Base-by-base conservation (phyloP, 23 tunicate species). In the Halocynthia aurantium region DNA sequence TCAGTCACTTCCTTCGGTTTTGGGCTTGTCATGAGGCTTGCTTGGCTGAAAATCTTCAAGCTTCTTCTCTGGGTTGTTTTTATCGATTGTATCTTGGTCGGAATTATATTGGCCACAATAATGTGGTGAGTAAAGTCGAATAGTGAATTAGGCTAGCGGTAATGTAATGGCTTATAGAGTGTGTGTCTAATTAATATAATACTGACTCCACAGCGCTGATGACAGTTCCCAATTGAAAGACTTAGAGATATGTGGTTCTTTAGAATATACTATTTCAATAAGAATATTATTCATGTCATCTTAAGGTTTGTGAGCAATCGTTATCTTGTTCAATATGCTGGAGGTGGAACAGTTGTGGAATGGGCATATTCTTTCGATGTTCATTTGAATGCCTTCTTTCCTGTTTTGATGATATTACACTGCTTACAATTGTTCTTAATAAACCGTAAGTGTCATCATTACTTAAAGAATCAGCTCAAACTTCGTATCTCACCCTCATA, bases 341-440 rank as follows among this genome's bases (percentile, higher is more conserved):
- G 83, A 53, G 81, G 78, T 0, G 99, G 96, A 0, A 87, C 84
- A 21, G 99, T 90, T 57, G 80, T 96, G 44, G 99, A 96, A 61
- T 96, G 99, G 99, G 99, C 85, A 6, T 96, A 85, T 76, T 87
- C 97, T 8, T 96, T 96, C 61, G 99, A 96, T 68, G 99, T 96
- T 31, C 99, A 96, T 82, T 75, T 96, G 6, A 96, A 96, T 82
- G 96, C 99, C 7, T 96, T 96, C 72, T 96, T 90, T 70, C 99
- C 99, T 52, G 96, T 96, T 7, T 81, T 96, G 55, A 87, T 96
- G 96, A 96, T 96, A 56, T 77, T 96, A 50, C 99, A 96, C 52
- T 91, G 96, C 53, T 72, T 87, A 15, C 99, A 96, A 82, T 81
- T 96, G 51, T 70, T 91, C 67, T 69, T 96, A 44, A 85, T 96